Conservation (phyloP, 1,140 invertebrate species). For the Nasonia giraulti region DNA sequence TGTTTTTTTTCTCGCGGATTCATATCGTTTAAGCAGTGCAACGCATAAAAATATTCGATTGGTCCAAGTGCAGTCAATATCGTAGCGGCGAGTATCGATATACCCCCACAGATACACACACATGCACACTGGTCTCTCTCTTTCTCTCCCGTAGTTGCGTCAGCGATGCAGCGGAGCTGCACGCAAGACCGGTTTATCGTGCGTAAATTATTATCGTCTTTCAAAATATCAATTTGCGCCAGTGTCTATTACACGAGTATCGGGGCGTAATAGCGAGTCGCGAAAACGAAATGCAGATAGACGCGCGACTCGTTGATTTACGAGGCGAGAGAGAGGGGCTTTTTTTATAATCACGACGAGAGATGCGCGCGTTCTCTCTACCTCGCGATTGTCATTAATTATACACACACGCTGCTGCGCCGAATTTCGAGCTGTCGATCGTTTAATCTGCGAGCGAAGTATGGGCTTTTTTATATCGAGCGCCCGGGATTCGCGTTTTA, state of each 20-base stretch:
- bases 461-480: background rate
- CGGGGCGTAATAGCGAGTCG: conserved; percentile 21
- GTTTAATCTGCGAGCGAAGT: background rate
- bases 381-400: conserved; percentile 6
- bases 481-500: background rate
- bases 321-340: background rate
- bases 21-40: conserved; percentile 4
- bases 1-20: conserved; percentile 15
- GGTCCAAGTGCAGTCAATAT: background rate
- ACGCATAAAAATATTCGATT: background rate
- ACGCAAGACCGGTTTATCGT: conserved; percentile 47
- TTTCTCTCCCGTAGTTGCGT: background rate
- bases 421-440: background rate
- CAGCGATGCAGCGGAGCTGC: conserved; percentile 10
- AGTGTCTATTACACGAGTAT: conserved; percentile 46
- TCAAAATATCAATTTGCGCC: conserved; percentile 54
- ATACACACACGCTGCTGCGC: background rate
- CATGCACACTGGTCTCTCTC: background rate
- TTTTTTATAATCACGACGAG: background rate
- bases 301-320: conserved; percentile 37
- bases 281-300: conserved; percentile 44
- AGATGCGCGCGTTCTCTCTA: background rate
- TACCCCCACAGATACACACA: background rate
- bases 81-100: background rate
- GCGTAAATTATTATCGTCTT: conserved; percentile 51